Base-by-base conservation (phyloP, 2,797 vertebrate genomes). In the Anniella stebbinsi region DNA sequence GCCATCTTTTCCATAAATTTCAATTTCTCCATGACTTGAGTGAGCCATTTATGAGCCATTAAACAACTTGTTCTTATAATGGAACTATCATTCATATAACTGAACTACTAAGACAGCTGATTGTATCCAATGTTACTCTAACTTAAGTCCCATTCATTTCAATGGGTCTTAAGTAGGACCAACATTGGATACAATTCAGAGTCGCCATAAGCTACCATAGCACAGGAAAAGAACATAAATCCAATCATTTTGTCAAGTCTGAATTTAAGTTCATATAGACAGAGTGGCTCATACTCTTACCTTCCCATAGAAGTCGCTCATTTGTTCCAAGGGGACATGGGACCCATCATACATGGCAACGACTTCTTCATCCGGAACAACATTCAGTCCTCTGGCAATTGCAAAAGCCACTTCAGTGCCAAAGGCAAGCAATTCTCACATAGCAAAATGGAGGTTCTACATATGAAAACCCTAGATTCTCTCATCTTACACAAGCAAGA, bases 231-330 rank as follows among this genome's bases (percentile, higher is more conserved):
- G 23, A 69, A 81, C 45, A 63, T 3, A 63, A 80, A 54, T 15
- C 21, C 57, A 28, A 57, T 60, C 51, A 57, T 60, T 67, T 18
- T n/a, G 10, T 66, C 81, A 2, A 30, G 23, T 33, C 0, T 54
- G 15, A 5, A 51, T 33, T 13, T 11, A 89, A 48, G 2, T 25
- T 86, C 82, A 54, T 76, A 82, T 18, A 80, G 87, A 18, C 4
- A 76, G 33, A 89, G 2, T 9, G 3, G 2, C 76, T 85, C 57
- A 1, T 18, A 67, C 2, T 33, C 41, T 96, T 95, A 99, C 99
- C 98, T 99, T 99, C 94, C 99, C 99, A 76, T 99, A 99, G 90
- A 99, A 99, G 96, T 99, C 99, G 41, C 99, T 99, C 99, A 99
- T 99, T 95, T 98, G 98, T 90, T 99, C 99, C 83, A 99, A 96